Conservation (phyloP, 2,888 invertebrate species). For the Argyresthia albistria region DNA sequence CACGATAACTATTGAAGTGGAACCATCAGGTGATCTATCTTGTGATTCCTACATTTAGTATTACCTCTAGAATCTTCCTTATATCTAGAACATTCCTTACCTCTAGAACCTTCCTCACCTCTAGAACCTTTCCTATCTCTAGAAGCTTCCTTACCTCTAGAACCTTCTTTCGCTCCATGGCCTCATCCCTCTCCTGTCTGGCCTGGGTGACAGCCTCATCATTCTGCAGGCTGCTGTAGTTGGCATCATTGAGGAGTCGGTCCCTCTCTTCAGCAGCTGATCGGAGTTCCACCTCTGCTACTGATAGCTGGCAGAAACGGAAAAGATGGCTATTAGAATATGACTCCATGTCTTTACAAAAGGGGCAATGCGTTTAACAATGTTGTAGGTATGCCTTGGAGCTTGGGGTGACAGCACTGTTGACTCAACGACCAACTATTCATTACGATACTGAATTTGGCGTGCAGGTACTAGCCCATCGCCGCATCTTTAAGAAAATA, state of each 20-base stretch:
- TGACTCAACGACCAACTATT: too few species aligned
- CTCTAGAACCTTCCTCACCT: neutral
- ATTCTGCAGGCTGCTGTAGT: constrained; percentile 79
- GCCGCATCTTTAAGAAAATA: too few species aligned
- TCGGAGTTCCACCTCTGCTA: constrained; percentile 86
- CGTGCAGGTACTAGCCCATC: too few species aligned
- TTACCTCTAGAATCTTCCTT: too few species aligned
- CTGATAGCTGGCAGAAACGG: constrained; percentile 69
- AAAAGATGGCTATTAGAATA: neutral
- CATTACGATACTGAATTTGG: too few species aligned
- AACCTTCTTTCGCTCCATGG: constrained; percentile 66
- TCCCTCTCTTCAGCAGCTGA: constrained; percentile 88
- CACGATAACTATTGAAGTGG: too few species aligned
- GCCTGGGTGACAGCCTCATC: constrained; percentile 89
- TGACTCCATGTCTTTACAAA: too few species aligned
- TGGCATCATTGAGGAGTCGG: constrained; percentile 82
- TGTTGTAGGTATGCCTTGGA: too few species aligned
- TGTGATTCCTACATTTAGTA: too few species aligned
- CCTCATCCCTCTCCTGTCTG: constrained; percentile 86
- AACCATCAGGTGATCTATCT: too few species aligned
- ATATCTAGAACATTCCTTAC: neutral
- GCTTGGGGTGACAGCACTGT: too few species aligned
- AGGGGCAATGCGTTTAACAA: too few species aligned
- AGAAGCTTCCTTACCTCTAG: constrained; percentile 35
- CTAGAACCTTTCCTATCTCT: neutral